Evolutionary conservation across 30 jellyfish, hydroid and myxozoan genomes (phyloP).

Genomic region (Aurelia aurita): DNA sequence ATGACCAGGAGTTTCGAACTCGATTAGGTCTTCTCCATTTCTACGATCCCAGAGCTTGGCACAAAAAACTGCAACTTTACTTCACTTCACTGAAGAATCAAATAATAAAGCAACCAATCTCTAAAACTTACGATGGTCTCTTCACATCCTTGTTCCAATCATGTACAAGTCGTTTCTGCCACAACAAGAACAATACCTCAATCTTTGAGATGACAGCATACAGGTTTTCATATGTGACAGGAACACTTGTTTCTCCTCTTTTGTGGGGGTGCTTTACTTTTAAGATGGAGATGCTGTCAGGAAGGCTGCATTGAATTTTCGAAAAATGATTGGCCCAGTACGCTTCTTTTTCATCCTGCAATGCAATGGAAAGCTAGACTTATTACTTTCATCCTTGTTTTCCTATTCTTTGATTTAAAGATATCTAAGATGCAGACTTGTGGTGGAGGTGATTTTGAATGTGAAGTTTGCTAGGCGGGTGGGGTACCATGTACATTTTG

Average conservation of each 20-base stretch:
- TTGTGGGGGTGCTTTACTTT: slow-evolving; percentile 13
- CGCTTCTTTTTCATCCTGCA: slow-evolving; percentile 67
- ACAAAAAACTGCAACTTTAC: neutral
- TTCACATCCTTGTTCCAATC: slow-evolving; percentile 57
- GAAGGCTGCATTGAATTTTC: slow-evolving; percentile 49
- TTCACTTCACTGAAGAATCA: neutral
- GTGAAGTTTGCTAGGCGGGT: too few species aligned
- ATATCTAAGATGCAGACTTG: too few species aligned
- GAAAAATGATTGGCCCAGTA: slow-evolving; percentile 37
- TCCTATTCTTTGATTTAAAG: too few species aligned
- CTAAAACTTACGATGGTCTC: slow-evolving; percentile 52
- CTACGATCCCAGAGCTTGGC: too few species aligned
- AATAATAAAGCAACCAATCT: neutral
- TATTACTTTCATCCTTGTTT: too few species aligned
- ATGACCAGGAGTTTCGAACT: too few species aligned
- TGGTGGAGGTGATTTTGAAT: too few species aligned
- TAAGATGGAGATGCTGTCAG: slow-evolving; percentile 39
- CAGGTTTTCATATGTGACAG: slow-evolving; percentile 41
- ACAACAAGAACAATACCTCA: slow-evolving; percentile 38
- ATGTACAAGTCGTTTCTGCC: slow-evolving; percentile 67
- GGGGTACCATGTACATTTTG: too few species aligned
- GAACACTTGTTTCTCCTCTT: neutral
- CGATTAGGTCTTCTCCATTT: too few species aligned
- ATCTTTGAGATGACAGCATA: slow-evolving; percentile 19
- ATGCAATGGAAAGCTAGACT: too few species aligned